phyloP scores from a whole-genome alignment of 2,888 invertebrate genomes.

The Orthosia cruda region DNA sequence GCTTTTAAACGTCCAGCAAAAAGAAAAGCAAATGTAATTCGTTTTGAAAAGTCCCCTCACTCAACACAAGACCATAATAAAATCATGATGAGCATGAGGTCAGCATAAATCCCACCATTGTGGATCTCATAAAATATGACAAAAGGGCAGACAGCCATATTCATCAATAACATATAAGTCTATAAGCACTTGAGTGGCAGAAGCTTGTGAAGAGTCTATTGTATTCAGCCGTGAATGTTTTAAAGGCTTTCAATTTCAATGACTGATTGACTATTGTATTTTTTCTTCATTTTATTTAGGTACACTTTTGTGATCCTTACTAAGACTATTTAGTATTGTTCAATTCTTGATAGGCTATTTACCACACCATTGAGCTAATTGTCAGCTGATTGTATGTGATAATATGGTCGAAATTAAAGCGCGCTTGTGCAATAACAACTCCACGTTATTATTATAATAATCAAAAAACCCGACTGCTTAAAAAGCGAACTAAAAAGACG shows the following conservation, averaged over 20 bases:
- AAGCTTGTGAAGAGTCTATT: background rate
- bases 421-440: too few species aligned
- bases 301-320: too few species aligned
- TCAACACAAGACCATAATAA: background rate
- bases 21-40: background rate
- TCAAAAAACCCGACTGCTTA: too few species aligned
- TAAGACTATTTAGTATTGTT: too few species aligned
- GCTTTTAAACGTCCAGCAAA: slow-evolving; percentile 9
- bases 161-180: slow-evolving; percentile 15
- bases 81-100: slow-evolving; percentile 1
- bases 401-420: too few species aligned
- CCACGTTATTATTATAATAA: too few species aligned
- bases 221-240: slow-evolving; percentile 1
- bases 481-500: too few species aligned
- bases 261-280: background rate
- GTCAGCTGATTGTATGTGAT: too few species aligned
- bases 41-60: background rate
- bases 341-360: too few species aligned
- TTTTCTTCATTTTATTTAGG: background rate
- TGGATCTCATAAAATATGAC: background rate
- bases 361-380: too few species aligned
- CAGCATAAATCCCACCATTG: slow-evolving; percentile 11
- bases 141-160: background rate
- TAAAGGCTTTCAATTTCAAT: background rate
- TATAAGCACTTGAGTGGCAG: slow-evolving; percentile 1